A percentile compares a stretch with the other conserved stretches of the same genome.
phyloP scores from a whole-genome alignment of 2,113 vertebrate genomes.

The Crotophaga sulcirostris region DNA sequence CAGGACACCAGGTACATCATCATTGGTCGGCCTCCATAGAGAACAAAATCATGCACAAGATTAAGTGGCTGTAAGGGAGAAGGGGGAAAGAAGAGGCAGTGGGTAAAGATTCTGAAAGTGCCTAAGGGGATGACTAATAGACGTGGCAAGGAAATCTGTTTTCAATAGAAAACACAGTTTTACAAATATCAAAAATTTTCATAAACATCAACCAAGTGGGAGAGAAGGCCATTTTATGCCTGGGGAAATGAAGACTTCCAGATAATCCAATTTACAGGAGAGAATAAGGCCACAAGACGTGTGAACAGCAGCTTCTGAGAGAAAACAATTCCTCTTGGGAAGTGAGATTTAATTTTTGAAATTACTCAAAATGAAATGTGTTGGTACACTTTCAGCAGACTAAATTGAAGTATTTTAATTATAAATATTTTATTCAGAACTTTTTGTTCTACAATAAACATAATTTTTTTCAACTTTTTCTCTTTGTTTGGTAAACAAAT shows the following conservation, averaged over 20 bases:
- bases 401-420: background rate
- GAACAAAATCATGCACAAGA: background rate
- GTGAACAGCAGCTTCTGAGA: background rate
- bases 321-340: background rate
- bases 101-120: background rate
- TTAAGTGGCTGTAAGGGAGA: background rate
- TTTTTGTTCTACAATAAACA: background rate
- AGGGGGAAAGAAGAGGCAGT: background rate
- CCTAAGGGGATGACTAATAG: background rate
- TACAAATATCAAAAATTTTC: background rate
- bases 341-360: background rate
- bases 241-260: background rate
- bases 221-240: background rate
- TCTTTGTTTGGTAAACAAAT: background rate
- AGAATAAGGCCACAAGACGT: background rate
- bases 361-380: background rate
- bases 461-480: background rate
- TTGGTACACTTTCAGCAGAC: background rate
- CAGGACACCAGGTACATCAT: accelerated
- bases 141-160: background rate
- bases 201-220: background rate
- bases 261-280: background rate
- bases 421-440: background rate
- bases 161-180: background rate
- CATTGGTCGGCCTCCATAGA: background rate